phyloP scores from a whole-genome alignment of 2,888 invertebrate species.

The Aphrophora alni region DNA sequence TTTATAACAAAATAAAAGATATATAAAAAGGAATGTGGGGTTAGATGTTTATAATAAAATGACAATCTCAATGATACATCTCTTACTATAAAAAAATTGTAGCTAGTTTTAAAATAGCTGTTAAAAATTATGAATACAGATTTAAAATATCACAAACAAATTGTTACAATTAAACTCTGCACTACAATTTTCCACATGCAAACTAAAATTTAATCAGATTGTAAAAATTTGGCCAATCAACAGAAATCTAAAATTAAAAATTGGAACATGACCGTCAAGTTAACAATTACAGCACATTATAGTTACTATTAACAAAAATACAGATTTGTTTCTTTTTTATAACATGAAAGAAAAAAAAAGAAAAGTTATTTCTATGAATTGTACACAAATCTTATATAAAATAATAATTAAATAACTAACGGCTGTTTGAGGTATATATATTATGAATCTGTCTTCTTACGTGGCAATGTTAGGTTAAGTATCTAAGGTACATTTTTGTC shows the following conservation, averaged over 20 bases:
- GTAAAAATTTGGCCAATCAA: neutral
- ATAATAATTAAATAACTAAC: neutral
- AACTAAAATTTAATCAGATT: no score
- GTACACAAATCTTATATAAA: neutral
- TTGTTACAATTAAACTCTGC: no score
- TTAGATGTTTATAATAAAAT: no score
- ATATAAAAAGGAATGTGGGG: no score
- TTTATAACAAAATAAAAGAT: no score
- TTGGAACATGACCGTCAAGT: neutral
- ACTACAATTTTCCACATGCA: no score
- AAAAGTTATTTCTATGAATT: neutral
- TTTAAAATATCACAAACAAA: no score
- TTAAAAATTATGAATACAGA: no score
- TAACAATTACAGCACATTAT: neutral
- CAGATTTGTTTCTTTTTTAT: neutral
- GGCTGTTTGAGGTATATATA: neutral
- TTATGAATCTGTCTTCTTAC: slow-evolving; percentile 3
- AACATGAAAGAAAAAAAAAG: neutral
- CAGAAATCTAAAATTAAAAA: neutral
- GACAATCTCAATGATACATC: no score
- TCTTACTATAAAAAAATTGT: no score
- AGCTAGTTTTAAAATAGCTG: no score
- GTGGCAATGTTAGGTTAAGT: slow-evolving; percentile 34
- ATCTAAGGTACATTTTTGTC: neutral
- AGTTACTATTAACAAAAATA: neutral